phyloP scores from a whole-genome alignment of 2,113 vertebrate species.

The Pituophis catenifer region DNA sequence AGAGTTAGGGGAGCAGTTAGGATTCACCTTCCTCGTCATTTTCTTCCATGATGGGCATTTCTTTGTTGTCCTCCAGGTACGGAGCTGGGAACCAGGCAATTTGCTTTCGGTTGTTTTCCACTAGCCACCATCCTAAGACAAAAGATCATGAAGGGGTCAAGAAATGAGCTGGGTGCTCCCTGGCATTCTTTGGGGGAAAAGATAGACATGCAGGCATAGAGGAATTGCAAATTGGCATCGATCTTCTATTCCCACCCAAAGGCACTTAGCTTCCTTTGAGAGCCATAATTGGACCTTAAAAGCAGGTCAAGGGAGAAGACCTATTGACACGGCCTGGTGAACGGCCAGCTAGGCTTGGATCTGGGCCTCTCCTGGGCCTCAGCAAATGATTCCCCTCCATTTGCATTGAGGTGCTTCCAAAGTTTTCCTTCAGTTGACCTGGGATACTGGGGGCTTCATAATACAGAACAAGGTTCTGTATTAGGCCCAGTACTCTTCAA shows the following conservation, averaged over 20 bases:
- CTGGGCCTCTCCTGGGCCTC: neutral
- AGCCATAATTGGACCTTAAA: neutral
- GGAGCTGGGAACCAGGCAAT: constrained; percentile 95
- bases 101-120: constrained; percentile 79
- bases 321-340: neutral
- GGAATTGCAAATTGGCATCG: too few relatives aligned
- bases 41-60: neutral
- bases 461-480: neutral
- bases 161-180: neutral
- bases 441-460: neutral
- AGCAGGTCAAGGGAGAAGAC: too few relatives aligned
- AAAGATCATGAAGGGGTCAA: neutral
- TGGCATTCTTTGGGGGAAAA: neutral
- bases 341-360: neutral
- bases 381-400: neutral
- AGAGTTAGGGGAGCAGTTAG: neutral
- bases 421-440: neutral
- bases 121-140: constrained; percentile 92
- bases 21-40: neutral
- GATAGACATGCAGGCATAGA: too few relatives aligned
- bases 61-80: constrained; percentile 71
- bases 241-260: neutral
- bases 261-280: neutral
- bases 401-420: neutral
- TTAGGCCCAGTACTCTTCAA: neutral